Evolutionary conservation across 2,888 invertebrate species (phyloP).

Genomic region (Selenia dentaria): DNA sequence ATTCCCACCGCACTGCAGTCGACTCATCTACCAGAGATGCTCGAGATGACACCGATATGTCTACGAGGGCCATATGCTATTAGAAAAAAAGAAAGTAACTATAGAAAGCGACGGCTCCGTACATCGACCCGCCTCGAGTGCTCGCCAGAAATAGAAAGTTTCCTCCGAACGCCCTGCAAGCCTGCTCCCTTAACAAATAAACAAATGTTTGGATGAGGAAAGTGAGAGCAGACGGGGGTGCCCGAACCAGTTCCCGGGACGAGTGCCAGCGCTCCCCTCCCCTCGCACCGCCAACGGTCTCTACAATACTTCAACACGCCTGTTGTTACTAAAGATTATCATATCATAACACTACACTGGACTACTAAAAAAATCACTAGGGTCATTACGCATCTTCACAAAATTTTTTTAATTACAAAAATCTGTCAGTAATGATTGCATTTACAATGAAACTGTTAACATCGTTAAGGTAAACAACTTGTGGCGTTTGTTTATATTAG

Average conservation of each 20-base stretch:
- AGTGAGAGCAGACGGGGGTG: constrained; percentile 75
- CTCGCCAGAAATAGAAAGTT: constrained; percentile 82
- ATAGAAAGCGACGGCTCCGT: constrained; percentile 78
- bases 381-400: constrained; percentile 46
- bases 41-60: constrained; percentile 60
- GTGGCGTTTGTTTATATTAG: constrained; percentile 21
- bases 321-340: constrained; percentile 47
- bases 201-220: constrained; percentile 74
- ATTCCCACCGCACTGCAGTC: constrained; percentile 46
- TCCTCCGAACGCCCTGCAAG: constrained; percentile 63
- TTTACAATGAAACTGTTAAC: constrained; percentile 16
- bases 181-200: constrained; percentile 78
- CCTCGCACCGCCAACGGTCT: constrained; percentile 20
- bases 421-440: constrained; percentile 11
- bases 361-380: constrained; percentile 68
- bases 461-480: constrained; percentile 17
- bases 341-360: constrained; percentile 51
- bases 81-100: constrained; percentile 81
- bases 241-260: constrained; percentile 66
- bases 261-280: constrained; percentile 34
- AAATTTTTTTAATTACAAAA: constrained; percentile 27
- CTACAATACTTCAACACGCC: constrained; percentile 45
- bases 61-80: constrained; percentile 52
- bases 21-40: constrained; percentile 34
- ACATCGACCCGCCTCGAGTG: constrained; percentile 76